Percentiles rank a stretch among this genome's conserved stretches.
These are phyloP conservation scores for Thalpophila matura DNA, from an alignment of 2,888 invertebrate genomes.

Conservation along the genomic window DNA sequence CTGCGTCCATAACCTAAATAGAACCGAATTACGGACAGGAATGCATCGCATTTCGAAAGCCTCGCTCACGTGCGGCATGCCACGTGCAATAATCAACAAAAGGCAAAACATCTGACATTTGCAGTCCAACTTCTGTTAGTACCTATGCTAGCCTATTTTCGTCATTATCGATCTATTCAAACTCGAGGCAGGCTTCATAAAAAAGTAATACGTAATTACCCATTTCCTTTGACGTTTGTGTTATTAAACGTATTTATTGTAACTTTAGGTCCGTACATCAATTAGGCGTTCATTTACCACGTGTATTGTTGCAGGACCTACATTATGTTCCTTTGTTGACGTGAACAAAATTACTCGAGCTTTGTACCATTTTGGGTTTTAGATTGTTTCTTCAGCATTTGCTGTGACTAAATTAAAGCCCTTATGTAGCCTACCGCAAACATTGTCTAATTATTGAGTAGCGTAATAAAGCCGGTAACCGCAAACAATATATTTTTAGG, in stretches of 20 bases:
- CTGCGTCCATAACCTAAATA: conserved; percentile 2
- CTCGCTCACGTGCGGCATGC: not conserved
- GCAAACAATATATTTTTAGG: too few relatives aligned
- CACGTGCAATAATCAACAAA: conserved; percentile 36
- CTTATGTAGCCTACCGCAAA: not conserved
- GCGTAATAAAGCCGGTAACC: too few relatives aligned
- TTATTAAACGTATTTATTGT: conserved; percentile 39
- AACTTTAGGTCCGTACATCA: conserved; percentile 31
- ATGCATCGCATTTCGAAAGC: conserved; percentile 21
- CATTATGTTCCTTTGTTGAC: conserved; percentile 18
- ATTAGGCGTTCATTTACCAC: conserved; percentile 30
- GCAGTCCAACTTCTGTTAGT: conserved; percentile 47
- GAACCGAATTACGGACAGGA: conserved; percentile 15
- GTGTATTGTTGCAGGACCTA: conserved; percentile 12
- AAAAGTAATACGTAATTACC: conserved; percentile 63
- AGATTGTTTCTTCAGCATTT: not conserved
- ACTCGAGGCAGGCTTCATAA: conserved; percentile 56
- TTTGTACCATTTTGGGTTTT: not conserved
- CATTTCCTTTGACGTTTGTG: conserved; percentile 49
- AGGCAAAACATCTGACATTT: conserved; percentile 47
- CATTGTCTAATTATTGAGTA: too few relatives aligned
- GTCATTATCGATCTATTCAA: conserved; percentile 60
- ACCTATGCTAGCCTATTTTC: conserved; percentile 60
- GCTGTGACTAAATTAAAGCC: not conserved
- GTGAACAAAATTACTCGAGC: conserved; percentile 7